These are phyloP conservation scores for Lasioglossum vierecki DNA, from an alignment of 2,888 invertebrate species.

Conservation along the genomic window DNA sequence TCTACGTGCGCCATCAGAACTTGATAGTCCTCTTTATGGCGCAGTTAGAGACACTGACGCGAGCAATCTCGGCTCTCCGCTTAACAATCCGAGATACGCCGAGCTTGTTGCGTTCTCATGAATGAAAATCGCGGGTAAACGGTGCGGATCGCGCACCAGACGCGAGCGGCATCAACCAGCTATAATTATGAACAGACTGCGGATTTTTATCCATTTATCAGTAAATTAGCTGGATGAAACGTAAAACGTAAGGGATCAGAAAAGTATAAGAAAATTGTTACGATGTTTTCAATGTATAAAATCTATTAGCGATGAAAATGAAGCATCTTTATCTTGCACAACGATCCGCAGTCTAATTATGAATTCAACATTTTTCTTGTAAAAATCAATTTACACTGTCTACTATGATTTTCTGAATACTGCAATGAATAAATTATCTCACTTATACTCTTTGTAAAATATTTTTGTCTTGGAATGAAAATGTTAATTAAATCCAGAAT, in stretches of 20 bases:
- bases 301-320: too few species aligned
- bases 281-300: too few species aligned
- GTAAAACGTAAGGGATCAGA: too few species aligned
- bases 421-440: too few species aligned
- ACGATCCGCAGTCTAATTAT: too few species aligned
- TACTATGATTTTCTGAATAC: too few species aligned
- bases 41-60: conserved; percentile 21
- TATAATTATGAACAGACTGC: background rate
- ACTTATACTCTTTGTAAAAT: background rate
- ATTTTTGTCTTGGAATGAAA: background rate
- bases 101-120: background rate
- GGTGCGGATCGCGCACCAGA: background rate
- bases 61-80: background rate
- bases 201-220: too few species aligned
- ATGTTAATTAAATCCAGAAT: background rate
- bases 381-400: too few species aligned
- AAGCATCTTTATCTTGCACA: too few species aligned
- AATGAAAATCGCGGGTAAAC: background rate
- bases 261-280: too few species aligned
- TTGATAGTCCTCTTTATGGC: conserved; percentile 27
- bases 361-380: too few species aligned
- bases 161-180: background rate
- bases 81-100: background rate
- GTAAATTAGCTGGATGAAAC: too few species aligned
- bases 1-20: conserved; percentile 8